Base-by-base conservation (phyloP, 2,888 invertebrate genomes). In the Anticlea derivata region DNA sequence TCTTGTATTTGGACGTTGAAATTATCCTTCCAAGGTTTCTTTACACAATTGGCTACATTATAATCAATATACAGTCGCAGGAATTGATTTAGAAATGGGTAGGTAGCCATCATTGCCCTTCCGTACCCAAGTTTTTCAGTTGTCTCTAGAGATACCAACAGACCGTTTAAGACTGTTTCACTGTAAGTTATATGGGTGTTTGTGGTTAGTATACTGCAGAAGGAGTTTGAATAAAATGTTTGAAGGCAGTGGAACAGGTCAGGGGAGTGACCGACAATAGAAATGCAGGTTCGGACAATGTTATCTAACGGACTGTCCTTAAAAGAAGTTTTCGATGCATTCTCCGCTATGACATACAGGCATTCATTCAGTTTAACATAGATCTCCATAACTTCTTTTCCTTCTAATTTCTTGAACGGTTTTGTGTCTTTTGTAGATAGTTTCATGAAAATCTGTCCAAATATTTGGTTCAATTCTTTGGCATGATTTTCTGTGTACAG, bases 311-410 rank as follows among this genome's bases (percentile, higher is more conserved):
- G 23, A 0, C 73, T 68, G 2, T 68, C 65, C 27, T 78, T 74
- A 11, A 80, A 86, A 40, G 62, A 20, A 2, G 48, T 55, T 40
- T 76, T 83, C 0, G 71, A 71, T 0, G 75, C 65, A 58, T 80
- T 85, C 7, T 88, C 88, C 0, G 74, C 71, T 0, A 87, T 58
- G 0, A 81, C 71, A 50, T 78, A 82, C 1, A 87, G 56, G 53
- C 82, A 83, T 37, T 90, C 86, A 49, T 66, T 80, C 0, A 87
- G 69, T 58, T 83, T 86, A 0, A 64, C 40, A 41, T 83, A 89
- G 1, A 88, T 41, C 33, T 81, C 80, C 1, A 75, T 33, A 0
- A 61, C 1, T 1, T 78, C 77, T 12, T 67, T 72, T 0, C 77
- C 76, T 0, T 59, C 43, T 3, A 83, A 23, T 2, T 66, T 73